Percentiles rank a stretch among this genome's conserved stretches.
These are phyloP conservation scores for Aphrocallistes beatrix DNA, from an alignment of 37 sponge, comb jelly and placozoan species.

Conservation along the genomic window DNA sequence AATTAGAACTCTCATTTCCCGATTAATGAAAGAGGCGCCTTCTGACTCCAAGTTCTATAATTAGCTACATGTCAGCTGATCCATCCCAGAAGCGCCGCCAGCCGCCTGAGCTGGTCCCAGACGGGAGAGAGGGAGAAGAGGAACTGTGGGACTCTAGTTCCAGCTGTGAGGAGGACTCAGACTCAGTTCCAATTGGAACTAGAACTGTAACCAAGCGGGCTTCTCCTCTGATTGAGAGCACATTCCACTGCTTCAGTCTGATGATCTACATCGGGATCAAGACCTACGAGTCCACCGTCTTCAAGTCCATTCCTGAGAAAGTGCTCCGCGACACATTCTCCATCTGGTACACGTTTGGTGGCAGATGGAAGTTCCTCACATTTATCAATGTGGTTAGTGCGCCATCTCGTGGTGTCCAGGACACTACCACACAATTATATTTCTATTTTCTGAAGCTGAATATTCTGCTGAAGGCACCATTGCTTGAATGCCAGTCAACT, in stretches of 20 bases:
- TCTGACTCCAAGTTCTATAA: neutral
- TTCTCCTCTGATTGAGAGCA: neutral
- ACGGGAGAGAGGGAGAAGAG: neutral
- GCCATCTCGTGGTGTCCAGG: neutral
- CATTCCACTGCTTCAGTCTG: conserved; percentile 22
- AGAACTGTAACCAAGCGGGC: neutral
- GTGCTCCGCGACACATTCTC: conserved; percentile 22
- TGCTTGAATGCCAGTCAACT: too few species aligned
- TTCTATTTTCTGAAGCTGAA: too few species aligned
- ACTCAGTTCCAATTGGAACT: neutral
- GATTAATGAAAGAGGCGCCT: neutral
- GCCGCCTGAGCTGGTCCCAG: neutral
- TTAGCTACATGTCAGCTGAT: neutral
- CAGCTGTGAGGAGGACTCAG: neutral
- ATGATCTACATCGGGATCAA: conserved; percentile 45
- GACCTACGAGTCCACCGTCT: conserved; percentile 46
- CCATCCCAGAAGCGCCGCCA: neutral
- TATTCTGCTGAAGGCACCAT: too few species aligned
- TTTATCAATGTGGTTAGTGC: conserved; percentile 56
- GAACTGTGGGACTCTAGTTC: conserved; percentile 12
- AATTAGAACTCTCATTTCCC: too few species aligned
- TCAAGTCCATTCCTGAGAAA: conserved; percentile 22
- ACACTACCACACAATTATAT: too few species aligned
- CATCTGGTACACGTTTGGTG: conserved; percentile 30
- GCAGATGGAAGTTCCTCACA: conserved; percentile 65